A percentile compares a stretch with the other conserved stretches of the same genome.
These are phyloP conservation scores for Brienomyrus longianalis DNA, from an alignment of 2,113 vertebrate genomes.

Conservation along the genomic window DNA sequence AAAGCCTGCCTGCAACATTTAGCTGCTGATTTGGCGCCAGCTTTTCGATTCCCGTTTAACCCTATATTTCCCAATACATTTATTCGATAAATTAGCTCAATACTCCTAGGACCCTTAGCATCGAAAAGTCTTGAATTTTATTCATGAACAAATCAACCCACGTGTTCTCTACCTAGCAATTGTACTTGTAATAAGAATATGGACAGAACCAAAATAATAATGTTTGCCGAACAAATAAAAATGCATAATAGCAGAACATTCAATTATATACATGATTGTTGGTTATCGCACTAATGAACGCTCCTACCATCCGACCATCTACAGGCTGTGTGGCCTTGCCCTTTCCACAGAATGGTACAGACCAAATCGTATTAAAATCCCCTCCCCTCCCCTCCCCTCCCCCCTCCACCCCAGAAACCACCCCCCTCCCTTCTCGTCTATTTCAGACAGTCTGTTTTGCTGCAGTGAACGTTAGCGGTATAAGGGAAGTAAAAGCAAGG, in stretches of 20 bases:
- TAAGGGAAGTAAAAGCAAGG: conserved; percentile 30
- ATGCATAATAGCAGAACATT: background rate
- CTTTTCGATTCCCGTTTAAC: conserved; percentile 55
- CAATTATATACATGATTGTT: background rate
- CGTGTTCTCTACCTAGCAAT: background rate
- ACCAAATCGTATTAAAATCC: conserved; percentile 69
- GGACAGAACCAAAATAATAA: background rate
- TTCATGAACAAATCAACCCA: conserved; percentile 27
- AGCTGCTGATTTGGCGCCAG: conserved; percentile 34
- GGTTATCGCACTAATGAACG: background rate
- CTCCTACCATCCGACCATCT: conserved; percentile 22
- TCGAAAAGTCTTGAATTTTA: conserved; percentile 21
- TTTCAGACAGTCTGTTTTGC: conserved; percentile 68
- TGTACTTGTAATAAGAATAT: background rate
- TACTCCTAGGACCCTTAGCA: conserved; percentile 53
- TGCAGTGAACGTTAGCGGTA: conserved; percentile 67
- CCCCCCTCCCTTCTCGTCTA: conserved; percentile 30
- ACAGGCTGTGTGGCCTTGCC: conserved; percentile 48
- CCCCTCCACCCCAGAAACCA: conserved; percentile 33
- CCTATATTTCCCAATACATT: conserved; percentile 44
- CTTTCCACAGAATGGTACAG: conserved; percentile 59
- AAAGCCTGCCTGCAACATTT: conserved; percentile 16
- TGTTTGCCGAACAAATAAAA: background rate
- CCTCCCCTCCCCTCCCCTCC: conserved; percentile 44
- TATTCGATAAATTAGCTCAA: conserved; percentile 65